Percentiles rank a stretch among this genome's conserved stretches.
These are phyloP conservation scores for Magallana nippona DNA, from an alignment of 2,888 invertebrate genomes.

Conservation along the genomic window DNA sequence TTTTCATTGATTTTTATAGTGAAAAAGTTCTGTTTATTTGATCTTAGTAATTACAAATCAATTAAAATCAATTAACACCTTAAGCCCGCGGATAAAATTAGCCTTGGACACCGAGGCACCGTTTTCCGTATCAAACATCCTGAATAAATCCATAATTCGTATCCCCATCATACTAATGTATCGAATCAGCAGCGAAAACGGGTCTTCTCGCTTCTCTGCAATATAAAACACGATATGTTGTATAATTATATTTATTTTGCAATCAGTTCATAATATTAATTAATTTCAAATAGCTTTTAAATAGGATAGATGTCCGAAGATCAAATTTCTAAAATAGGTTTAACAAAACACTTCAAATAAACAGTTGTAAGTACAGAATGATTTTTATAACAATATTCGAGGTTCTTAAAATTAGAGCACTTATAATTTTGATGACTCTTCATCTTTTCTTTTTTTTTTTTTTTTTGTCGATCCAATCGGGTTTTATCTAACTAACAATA, in stretches of 20 bases:
- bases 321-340: too few relatives aligned
- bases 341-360: too few relatives aligned
- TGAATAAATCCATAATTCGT: constrained; percentile 77
- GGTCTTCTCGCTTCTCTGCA: constrained; percentile 68
- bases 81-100: constrained; percentile 76
- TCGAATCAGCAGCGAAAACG: constrained; percentile 74
- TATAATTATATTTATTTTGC: too few relatives aligned
- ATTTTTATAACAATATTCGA: too few relatives aligned
- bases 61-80: constrained; percentile 64
- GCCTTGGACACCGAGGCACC: constrained; percentile 73
- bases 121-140: constrained; percentile 75
- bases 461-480: neutral
- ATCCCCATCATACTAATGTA: constrained; percentile 76
- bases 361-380: too few relatives aligned
- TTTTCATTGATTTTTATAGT: neutral
- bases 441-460: neutral
- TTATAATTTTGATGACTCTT: neutral
- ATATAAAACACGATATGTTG: neutral
- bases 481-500: too few relatives aligned
- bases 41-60: neutral
- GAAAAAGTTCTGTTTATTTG: too few relatives aligned
- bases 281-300: too few relatives aligned
- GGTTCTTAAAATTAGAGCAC: neutral
- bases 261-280: too few relatives aligned
- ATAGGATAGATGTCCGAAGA: too few relatives aligned